These are phyloP conservation scores for Phycodurus eques DNA, from an alignment of 2,113 vertebrate genomes.

Conservation along the genomic window DNA sequence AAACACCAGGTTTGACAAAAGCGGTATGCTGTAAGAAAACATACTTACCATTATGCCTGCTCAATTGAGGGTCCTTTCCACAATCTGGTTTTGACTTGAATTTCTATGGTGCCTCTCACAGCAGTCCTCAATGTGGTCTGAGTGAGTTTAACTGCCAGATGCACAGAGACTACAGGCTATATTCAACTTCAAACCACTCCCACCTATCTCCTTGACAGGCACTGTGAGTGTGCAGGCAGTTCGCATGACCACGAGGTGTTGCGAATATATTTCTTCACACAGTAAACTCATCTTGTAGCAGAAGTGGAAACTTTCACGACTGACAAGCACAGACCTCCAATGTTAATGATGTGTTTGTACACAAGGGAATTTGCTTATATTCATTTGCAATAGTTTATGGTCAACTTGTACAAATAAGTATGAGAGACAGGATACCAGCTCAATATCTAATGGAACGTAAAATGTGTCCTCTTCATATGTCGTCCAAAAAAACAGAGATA, in stretches of 20 bases:
- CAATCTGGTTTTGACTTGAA: neutral
- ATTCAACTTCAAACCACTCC: constrained; percentile 42
- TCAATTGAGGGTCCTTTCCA: neutral
- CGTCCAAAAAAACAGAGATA: neutral
- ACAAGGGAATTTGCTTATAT: neutral
- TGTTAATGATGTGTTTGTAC: neutral
- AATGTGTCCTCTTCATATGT: neutral
- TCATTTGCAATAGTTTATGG: neutral
- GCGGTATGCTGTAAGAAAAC: neutral
- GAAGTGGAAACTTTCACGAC: constrained; percentile 4
- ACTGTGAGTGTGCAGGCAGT: neutral
- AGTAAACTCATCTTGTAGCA: neutral
- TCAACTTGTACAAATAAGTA: neutral
- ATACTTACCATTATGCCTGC: constrained; percentile 52
- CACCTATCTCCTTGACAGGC: constrained; percentile 15
- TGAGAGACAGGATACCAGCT: neutral
- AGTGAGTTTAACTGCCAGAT: constrained; percentile 51
- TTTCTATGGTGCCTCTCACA: constrained; percentile 37
- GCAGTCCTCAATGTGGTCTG: constrained; percentile 51
- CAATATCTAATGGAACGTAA: neutral
- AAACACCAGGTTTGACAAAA: neutral
- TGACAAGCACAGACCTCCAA: neutral
- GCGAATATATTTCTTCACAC: neutral
- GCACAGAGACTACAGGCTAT: constrained; percentile 12
- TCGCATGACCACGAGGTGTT: neutral